These are phyloP conservation scores for Lampropteryx suffumata DNA, from an alignment of 2,888 invertebrate genomes.

Conservation along the genomic window DNA sequence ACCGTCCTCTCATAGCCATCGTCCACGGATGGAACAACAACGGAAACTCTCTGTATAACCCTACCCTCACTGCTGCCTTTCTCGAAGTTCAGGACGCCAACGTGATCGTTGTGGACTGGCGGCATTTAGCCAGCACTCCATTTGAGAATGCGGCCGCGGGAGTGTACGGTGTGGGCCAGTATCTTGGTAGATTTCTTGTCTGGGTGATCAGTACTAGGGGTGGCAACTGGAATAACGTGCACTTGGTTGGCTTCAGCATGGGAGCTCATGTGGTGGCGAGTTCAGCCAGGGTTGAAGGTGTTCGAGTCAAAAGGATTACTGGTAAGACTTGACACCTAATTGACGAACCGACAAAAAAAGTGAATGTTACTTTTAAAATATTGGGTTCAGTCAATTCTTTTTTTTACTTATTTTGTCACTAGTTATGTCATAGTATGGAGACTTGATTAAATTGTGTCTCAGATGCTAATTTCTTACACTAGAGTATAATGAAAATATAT, in stretches of 20 bases:
- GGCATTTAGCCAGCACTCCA: slow-evolving; percentile 41
- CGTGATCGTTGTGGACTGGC: slow-evolving; percentile 71
- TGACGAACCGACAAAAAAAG: too few relatives aligned
- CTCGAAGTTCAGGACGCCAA: slow-evolving; percentile 49
- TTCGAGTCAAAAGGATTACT: slow-evolving; percentile 50
- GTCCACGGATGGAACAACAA: slow-evolving; percentile 29
- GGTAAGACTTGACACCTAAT: slow-evolving; percentile 43
- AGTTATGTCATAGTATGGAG: too few relatives aligned
- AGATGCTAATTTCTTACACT: too few relatives aligned
- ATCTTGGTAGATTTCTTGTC: slow-evolving; percentile 61
- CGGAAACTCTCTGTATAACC: slow-evolving; percentile 19
- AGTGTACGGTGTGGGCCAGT: slow-evolving; percentile 57
- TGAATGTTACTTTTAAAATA: too few relatives aligned
- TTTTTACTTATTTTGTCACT: too few relatives aligned
- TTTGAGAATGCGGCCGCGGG: slow-evolving; percentile 55
- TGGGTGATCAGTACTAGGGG: slow-evolving; percentile 63
- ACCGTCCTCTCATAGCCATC: slow-evolving; percentile 16
- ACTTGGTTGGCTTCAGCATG: slow-evolving; percentile 71
- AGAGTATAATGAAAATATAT: too few relatives aligned
- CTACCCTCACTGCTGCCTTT: slow-evolving; percentile 16
- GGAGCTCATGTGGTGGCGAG: slow-evolving; percentile 71
- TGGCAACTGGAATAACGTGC: slow-evolving; percentile 62
- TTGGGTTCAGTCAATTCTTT: too few relatives aligned
- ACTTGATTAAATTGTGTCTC: too few relatives aligned
- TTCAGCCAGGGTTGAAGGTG: slow-evolving; percentile 52